Evolutionary conservation across 2,888 invertebrate genomes (phyloP), one percentile per base, ranked within the genome.

Genomic region (Shargacucullia verbasci): DNA sequence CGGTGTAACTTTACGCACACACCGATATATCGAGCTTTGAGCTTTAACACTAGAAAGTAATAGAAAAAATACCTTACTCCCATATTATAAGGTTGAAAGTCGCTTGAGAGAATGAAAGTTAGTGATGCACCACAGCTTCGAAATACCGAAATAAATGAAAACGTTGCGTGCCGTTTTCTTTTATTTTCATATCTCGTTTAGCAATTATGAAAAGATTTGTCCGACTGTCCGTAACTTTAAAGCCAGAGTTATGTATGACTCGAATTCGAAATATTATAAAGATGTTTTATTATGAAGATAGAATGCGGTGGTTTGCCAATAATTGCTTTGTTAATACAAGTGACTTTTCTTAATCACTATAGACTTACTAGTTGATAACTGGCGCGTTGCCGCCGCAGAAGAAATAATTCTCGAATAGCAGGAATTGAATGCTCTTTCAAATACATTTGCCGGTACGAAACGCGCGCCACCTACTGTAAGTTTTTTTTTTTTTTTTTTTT

Each of bases 21-120:
- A 62, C 6, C 5, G 2, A 41, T 31, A 56, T n/a, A 44, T 7
- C 0, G 54, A 82, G 80, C 82, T 82, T 81, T 64, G 73, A 83
- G 81, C 81, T 83, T 82, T 67, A 53, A 37, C 9, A 27, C 33
- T 4, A 29, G 27, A 31, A 29, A 25, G 5, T 0, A 49, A 57
- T 27, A 25, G 3, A 5, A 65, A 53, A 59, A 31, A 1, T 27
- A 70, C 58, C 33, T 62, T 81, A 68, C 0, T 0, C 0, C 0
- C 0, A 12, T 0, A 0, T 0, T 0, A 7, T 65, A 73, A 46
- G 56, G 64, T 63, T 31, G 9, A 52, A 44, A 53, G 60, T 75
- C 1, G 9, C n/a, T 44, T 53, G 11, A 0, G 0, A 5, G 9
- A 5, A 0, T 5, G 0, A 62, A 25, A 45, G 29, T 38, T 43